phyloP scores from a whole-genome alignment of 2,888 invertebrate species.

The Sarcophaga subvicina region DNA sequence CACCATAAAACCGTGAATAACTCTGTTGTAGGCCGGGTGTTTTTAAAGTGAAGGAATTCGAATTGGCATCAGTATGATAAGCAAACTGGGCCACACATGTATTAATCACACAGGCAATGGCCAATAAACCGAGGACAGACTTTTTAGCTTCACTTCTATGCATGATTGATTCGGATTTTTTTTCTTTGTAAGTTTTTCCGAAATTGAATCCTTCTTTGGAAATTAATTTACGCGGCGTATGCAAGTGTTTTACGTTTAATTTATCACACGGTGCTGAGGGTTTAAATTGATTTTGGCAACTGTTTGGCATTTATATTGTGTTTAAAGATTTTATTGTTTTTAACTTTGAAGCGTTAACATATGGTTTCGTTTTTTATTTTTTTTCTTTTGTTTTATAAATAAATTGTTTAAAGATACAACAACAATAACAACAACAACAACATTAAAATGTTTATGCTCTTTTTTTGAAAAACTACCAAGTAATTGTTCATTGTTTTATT shows the following conservation, averaged over 20 bases:
- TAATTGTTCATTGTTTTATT: slow-evolving; percentile 35
- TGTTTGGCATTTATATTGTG: slow-evolving; percentile 55
- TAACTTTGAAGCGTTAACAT: slow-evolving; percentile 20
- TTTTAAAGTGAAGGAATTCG: slow-evolving; percentile 80
- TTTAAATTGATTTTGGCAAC: slow-evolving; percentile 66
- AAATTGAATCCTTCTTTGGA: slow-evolving; percentile 26
- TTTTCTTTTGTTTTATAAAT: not conserved
- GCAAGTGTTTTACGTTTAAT: not conserved
- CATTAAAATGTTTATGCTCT: not conserved
- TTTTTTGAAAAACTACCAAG: not conserved
- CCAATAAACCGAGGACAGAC: slow-evolving; percentile 66
- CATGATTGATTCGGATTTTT: slow-evolving; percentile 59
- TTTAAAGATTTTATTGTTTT: slow-evolving; percentile 61
- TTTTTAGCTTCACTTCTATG: slow-evolving; percentile 34
- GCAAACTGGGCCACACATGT: slow-evolving; percentile 76
- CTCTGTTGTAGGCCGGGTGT: slow-evolving; percentile 80
- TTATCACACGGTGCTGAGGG: slow-evolving; percentile 28
- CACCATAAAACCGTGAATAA: slow-evolving; percentile 80
- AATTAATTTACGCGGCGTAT: not conserved
- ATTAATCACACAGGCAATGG: slow-evolving; percentile 65
- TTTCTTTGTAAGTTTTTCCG: not conserved
- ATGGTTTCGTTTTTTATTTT: not conserved
- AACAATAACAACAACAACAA: not conserved
- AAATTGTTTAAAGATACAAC: not conserved
- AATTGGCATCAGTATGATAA: slow-evolving; percentile 79